Evolutionary conservation across 2,797 vertebrate genomes (phyloP).

Genomic region (Gadopsis marmoratus): DNA sequence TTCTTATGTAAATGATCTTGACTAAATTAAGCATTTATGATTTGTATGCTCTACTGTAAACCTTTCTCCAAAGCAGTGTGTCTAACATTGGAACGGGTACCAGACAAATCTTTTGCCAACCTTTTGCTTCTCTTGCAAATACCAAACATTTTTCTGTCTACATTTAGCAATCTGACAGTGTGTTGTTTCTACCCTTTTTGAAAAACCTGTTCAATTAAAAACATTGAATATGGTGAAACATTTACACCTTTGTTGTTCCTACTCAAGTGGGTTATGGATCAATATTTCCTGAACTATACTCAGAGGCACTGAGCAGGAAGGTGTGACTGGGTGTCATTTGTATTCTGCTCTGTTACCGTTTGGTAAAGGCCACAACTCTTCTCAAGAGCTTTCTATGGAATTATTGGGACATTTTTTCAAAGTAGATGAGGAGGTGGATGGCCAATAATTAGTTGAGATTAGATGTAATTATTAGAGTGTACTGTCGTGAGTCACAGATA

Average conservation of each 20-base stretch:
- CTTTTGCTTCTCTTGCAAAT: background rate
- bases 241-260: slow-evolving; percentile 16
- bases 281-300: slow-evolving; percentile 46
- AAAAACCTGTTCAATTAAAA: background rate
- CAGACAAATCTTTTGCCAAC: background rate
- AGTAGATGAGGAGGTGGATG: slow-evolving; percentile 34
- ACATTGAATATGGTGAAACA: background rate
- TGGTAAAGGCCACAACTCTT: slow-evolving; percentile 53
- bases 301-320: slow-evolving; percentile 23
- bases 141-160: background rate
- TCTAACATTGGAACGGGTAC: background rate
- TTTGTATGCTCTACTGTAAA: background rate
- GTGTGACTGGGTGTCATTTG: slow-evolving; percentile 48
- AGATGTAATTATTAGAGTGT: slow-evolving; percentile 33
- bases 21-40: background rate
- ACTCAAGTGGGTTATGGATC: slow-evolving; percentile 31
- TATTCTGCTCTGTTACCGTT: slow-evolving; percentile 53
- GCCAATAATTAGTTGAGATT: slow-evolving; percentile 34
- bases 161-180: background rate
- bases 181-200: background rate
- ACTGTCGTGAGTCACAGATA: slow-evolving; percentile 10
- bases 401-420: slow-evolving; percentile 34
- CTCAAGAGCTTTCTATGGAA: slow-evolving; percentile 50
- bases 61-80: background rate
- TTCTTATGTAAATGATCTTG: background rate